Percentiles rank a stretch among this genome's conserved stretches.
phyloP scores from a whole-genome alignment of 2,113 vertebrate genomes.

The Tinamus guttatus region DNA sequence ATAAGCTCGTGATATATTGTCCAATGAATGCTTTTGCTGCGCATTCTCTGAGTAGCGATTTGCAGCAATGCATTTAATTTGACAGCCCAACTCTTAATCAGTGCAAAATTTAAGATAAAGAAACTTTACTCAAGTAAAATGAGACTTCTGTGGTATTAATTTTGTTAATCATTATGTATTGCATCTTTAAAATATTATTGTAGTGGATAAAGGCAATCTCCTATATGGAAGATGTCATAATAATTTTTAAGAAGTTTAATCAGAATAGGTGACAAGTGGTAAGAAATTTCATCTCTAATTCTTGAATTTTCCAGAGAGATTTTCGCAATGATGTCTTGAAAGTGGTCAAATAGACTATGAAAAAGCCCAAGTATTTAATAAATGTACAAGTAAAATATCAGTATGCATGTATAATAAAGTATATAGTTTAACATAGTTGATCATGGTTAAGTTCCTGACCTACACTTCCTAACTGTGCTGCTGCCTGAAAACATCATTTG shows the following conservation, averaged over 20 bases:
- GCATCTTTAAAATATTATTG: background rate
- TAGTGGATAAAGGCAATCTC: background rate
- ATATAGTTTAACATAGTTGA: background rate
- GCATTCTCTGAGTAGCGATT: background rate
- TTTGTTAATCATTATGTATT: background rate
- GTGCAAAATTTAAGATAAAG: background rate
- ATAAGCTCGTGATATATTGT: background rate
- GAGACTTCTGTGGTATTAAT: background rate
- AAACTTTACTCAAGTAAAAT: background rate
- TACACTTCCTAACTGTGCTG: background rate
- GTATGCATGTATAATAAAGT: background rate
- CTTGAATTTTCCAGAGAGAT: background rate
- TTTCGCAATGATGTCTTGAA: background rate
- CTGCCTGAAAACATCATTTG: background rate
- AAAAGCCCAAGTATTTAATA: background rate
- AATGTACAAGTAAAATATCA: background rate
- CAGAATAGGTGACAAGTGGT: background rate
- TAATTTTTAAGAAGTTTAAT: background rate
- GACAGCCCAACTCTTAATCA: background rate
- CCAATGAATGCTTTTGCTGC: background rate
- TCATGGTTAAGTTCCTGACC: background rate
- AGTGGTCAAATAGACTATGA: background rate
- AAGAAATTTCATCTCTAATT: background rate
- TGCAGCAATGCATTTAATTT: background rate
- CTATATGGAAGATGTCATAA: background rate